Percentiles rank a stretch among this genome's conserved stretches.
These are phyloP conservation scores for Microcaecilia unicolor DNA, from an alignment of 2,797 vertebrate genomes.

Conservation along the genomic window DNA sequence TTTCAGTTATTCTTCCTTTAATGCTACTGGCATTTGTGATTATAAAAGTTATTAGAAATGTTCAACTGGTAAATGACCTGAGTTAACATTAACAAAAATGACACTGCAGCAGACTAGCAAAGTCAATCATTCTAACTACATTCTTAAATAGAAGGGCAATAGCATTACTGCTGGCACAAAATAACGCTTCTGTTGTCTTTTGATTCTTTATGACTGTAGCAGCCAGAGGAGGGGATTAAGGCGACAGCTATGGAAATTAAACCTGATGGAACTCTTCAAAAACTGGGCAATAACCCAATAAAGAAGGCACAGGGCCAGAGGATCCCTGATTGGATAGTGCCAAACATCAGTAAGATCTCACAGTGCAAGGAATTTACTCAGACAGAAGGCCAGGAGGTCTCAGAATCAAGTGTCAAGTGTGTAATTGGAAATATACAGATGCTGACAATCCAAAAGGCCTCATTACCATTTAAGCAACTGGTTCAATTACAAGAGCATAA, in stretches of 20 bases:
- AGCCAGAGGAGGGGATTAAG: constrained; percentile 1
- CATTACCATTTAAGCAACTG: constrained; percentile 25
- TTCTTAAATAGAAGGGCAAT: not conserved
- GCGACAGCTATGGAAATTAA: constrained; percentile 13
- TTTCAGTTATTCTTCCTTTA: too few relatives aligned
- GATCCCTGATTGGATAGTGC: not conserved
- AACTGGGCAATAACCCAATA: constrained; percentile 11
- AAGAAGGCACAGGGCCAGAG: not conserved
- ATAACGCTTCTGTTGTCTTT: not conserved
- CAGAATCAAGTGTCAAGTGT: constrained; percentile 23
- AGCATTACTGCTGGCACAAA: constrained; percentile 4
- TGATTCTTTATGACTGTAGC: constrained; percentile 2
- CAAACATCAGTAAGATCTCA: constrained; percentile 22
- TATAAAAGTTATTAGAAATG: constrained; percentile 1
- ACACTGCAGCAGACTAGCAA: constrained; percentile 12
- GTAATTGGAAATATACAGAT: constrained; percentile 28
- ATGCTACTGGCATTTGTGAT: not conserved
- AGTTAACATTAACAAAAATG: constrained; percentile 16
- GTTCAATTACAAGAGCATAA: constrained; percentile 15
- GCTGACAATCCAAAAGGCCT: constrained; percentile 25
- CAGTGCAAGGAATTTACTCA: constrained; percentile 23
- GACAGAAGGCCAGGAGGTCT: constrained; percentile 28
- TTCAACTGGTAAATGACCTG: constrained; percentile 9
- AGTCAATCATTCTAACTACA: constrained; percentile 6
- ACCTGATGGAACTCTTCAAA: not conserved